A percentile compares a stretch with the other conserved stretches of the same genome.
phyloP scores from a whole-genome alignment of 2,888 invertebrate species.

The Thymelicus acteon region DNA sequence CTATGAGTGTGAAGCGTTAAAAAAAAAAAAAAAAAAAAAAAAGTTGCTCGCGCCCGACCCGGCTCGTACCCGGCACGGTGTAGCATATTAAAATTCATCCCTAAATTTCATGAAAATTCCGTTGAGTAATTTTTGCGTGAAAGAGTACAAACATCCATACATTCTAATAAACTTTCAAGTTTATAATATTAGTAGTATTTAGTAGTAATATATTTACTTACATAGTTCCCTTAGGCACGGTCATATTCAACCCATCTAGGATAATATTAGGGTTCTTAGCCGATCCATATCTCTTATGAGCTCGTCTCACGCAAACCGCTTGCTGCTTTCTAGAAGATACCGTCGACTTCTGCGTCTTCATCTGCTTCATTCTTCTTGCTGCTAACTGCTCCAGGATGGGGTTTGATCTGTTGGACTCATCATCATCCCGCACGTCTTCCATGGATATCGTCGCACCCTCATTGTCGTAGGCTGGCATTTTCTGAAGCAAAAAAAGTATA shows the following conservation, averaged over 20 bases:
- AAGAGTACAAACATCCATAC: too few species aligned
- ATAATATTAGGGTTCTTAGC: slow-evolving; percentile 92
- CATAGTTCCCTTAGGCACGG: slow-evolving; percentile 95
- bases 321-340: slow-evolving; percentile 89
- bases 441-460: slow-evolving; percentile 78
- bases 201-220: slow-evolving; percentile 76
- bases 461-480: slow-evolving; percentile 81
- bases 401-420: slow-evolving; percentile 61
- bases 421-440: slow-evolving; percentile 70
- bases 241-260: slow-evolving; percentile 95
- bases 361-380: slow-evolving; percentile 60
- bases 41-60: too few species aligned
- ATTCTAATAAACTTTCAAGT: too few species aligned
- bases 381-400: slow-evolving; percentile 66
- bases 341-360: slow-evolving; percentile 88
- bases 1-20: too few species aligned
- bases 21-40: too few species aligned
- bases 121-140: too few species aligned
- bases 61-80: too few species aligned
- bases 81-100: too few species aligned
- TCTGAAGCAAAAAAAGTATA: slow-evolving; percentile 46
- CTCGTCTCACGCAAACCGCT: slow-evolving; percentile 93
- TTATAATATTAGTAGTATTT: too few species aligned
- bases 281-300: slow-evolving; percentile 93
- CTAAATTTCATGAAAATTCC: too few species aligned